Evolutionary conservation across 2,888 invertebrate genomes (phyloP), one percentile per base, ranked within the genome.

Genomic region (Galerucella calmariensis): DNA sequence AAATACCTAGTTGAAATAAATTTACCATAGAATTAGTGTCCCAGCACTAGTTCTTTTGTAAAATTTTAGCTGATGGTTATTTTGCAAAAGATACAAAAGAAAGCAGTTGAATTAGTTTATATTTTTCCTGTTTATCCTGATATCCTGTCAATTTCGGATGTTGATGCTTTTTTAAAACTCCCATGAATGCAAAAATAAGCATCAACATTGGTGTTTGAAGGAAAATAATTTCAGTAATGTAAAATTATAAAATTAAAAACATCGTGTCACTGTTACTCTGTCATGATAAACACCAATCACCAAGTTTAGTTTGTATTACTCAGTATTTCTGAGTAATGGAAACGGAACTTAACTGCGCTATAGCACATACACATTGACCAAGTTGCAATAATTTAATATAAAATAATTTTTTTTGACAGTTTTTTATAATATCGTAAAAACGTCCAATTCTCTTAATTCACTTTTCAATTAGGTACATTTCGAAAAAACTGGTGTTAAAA

Each of bases 41-140:
- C 84, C 84, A 84, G 83, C 83, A 79, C 81, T 80, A 80, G 80
- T 79, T 77, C 75, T 74, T 11, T 59, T 59, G 75, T 81, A 77
- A 74, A 75, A 76, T 48, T 72, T 72, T 51, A 69, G 20, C 51
- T 69, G 70, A 74, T 73, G 75, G 41, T 74, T 67, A 77, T 77
- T 41, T 73, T 68, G 66, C 77, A 77, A 76, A 70, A 41, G 48
- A 75, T 70, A 68, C 68, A 63, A 71, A 68, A 62, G 72, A 78
- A 77, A 67, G 76, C 78, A 81, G 79, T 82, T 80, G 80, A 81
- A 78, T 72, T 68, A 73, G 73, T 76, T 75, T 74, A 59, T 69
- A 70, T 78, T 75, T 73, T 69, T 75, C 69, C 61, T 77, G 44
- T 63, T 74, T 62, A 77, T 67, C 71, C 74, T 72, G 67, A 74